Evolutionary conservation across 2,113 vertebrate species (phyloP), one percentile per base, ranked within the genome.

Genomic region (Hypomesus transpacificus): DNA sequence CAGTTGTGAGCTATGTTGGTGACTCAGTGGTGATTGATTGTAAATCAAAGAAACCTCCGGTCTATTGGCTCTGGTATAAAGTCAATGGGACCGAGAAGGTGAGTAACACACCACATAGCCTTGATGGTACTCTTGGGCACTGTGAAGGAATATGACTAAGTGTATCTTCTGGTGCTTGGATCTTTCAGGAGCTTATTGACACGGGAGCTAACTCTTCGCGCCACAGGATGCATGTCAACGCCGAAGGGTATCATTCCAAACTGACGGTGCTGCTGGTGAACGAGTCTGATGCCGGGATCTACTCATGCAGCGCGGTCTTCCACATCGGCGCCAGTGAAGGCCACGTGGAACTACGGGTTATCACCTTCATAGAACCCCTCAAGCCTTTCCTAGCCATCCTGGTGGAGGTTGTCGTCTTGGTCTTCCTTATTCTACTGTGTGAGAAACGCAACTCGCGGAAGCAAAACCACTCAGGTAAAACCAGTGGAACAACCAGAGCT

Each of bases 381-480:
- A 98, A 95, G 75, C 93, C 92, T 0, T 98, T 98, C 76, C 1
- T 95, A 1, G 92, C 62, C 60, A 87, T 97, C 68, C 64, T 91
- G 60, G 79, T 76, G 1, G 95, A 96, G 73, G 96, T 95, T 14
- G 2, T 87, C 8, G 0, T 94, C 46, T 80, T 98, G 50, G 91
- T 97, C 51, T 31, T 86, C 3, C 0, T 84, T 16, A 91, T 98
- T 77, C 82, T 93, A 20, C 70, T 94, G 31, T 97, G 71, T 14
- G 97, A 98, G 86, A 52, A 80, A 0, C 81, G 79, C 46, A 91
- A 77, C 0, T 90, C 92, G 46, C 92, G 66, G 84, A 88, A 87
- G n/a, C 18, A 53, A n/a, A 14, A n/a, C n/a, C 3, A 62, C 0
- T 1, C n/a, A 82, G 90, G 90, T 92, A 84, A 52, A 26, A 68